These are phyloP conservation scores for Micromesistius poutassou DNA, from an alignment of 2,797 vertebrate genomes.

Conservation along the genomic window DNA sequence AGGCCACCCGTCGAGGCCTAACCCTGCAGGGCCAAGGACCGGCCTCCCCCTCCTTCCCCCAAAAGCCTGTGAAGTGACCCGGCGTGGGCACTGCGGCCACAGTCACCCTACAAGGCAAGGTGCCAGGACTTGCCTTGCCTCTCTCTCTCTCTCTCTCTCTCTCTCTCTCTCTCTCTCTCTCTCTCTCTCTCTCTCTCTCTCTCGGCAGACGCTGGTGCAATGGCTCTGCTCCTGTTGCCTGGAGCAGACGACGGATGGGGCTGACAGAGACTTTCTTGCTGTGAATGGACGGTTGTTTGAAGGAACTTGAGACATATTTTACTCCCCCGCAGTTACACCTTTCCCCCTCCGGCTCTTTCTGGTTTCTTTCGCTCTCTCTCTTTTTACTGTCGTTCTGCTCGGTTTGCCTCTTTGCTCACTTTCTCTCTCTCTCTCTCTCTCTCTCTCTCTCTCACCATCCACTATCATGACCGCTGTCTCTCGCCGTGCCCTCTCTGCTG, in stretches of 20 bases:
- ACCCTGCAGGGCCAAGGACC: no score
- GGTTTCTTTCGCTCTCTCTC: not conserved
- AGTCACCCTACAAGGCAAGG: conserved; percentile 13
- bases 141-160: no score
- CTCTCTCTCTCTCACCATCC: not conserved
- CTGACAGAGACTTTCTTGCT: conserved; percentile 15
- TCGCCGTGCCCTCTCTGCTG: conserved; percentile 1
- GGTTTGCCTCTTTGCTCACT: no score
- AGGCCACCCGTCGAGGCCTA: conserved; percentile 3
- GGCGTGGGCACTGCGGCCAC: conserved; percentile 11
- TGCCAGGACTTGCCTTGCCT: conserved; percentile 21
- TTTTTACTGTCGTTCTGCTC: no score
- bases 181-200: conserved; percentile 17
- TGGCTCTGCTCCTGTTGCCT: not conserved
- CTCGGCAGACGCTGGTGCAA: conserved; percentile 18
- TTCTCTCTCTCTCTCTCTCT: conserved; percentile 1
- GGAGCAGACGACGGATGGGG: conserved; percentile 2
- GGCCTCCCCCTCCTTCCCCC: not conserved
- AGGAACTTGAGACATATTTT: not conserved
- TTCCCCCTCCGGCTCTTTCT: conserved; percentile 6
- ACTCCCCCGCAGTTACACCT: not conserved
- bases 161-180: not conserved
- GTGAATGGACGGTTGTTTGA: not conserved
- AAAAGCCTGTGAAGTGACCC: not conserved
- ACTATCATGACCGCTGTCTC: not conserved